These are phyloP conservation scores for Piezodorus guildinii DNA, from an alignment of 1,140 invertebrate genomes.

Conservation along the genomic window DNA sequence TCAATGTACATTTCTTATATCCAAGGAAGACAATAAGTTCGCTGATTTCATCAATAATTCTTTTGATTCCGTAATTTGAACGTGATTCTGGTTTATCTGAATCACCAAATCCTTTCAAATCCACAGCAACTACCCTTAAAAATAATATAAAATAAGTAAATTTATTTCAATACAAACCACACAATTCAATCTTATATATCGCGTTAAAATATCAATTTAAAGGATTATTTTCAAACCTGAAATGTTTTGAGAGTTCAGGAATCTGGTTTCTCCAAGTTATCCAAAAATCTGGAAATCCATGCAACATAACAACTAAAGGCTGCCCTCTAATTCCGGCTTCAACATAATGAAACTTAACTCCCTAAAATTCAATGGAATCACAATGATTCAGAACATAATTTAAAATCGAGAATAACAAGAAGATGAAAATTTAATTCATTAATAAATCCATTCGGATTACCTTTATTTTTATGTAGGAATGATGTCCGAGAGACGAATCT, in stretches of 20 bases:
- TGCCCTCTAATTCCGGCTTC: conserved; percentile 46
- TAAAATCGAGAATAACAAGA: not conserved
- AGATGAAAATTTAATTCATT: too few relatives aligned
- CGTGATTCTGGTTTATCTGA: conserved; percentile 62
- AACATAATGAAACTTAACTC: conserved; percentile 63
- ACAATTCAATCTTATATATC: not conserved
- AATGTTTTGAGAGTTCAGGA: conserved; percentile 40
- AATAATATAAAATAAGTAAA: conserved; percentile 23
- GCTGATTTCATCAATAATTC: conserved; percentile 52
- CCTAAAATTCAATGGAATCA: conserved; percentile 35
- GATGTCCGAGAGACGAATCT: conserved; percentile 44
- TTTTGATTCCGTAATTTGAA: conserved; percentile 46
- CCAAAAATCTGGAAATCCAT: conserved; percentile 72
- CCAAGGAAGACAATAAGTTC: conserved; percentile 54
- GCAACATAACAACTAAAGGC: conserved; percentile 52
- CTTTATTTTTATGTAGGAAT: conserved; percentile 52
- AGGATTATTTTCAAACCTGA: conserved; percentile 33
- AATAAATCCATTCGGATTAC: conserved; percentile 32
- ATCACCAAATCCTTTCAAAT: conserved; percentile 70
- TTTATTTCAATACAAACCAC: too few relatives aligned
- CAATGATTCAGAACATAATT: not conserved
- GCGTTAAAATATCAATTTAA: not conserved
- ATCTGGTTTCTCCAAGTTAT: conserved; percentile 55
- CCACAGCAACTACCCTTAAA: conserved; percentile 58
- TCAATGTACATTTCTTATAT: conserved; percentile 44